Evolutionary conservation across 1,140 invertebrate genomes (phyloP), one percentile per base, ranked within the genome.

Genomic region (Ceratina japonica): DNA sequence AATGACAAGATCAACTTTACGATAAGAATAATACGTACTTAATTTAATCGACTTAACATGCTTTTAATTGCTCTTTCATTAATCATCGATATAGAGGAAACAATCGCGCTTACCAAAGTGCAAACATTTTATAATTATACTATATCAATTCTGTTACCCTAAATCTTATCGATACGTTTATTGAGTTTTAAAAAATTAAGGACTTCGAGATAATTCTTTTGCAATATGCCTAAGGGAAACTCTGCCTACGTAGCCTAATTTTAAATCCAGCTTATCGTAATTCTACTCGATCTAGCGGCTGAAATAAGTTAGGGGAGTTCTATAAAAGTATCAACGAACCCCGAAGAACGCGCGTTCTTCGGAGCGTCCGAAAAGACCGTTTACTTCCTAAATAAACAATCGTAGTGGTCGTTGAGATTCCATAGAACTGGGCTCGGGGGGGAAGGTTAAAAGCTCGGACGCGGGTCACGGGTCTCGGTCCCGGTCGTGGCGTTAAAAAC

Each of bases 161-260:
- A 51, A 0, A 3, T 20, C 22, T 16, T 59, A 69, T 22, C 20
- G 13, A 7, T 44, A 20, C 37, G 66, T 44, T 58, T 59, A 49
- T n/a, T 22, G 27, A 0, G 59, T n/a, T 68, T 59, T 22, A 76
- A 59, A 76, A 75, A 76, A 59, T 69, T 76, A 76, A 69, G 18
- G 69, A 61, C 54, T 20, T 75, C 49, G 44, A 65, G 16, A 76
- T 51, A 16, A 58, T 3, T 49, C 56, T 8, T 13, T 3, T 51
- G 37, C 22, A 2, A 15, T 31, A 59, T n/a, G 56, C 8, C 16
- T 44, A 65, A 64, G 27, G 59, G 12, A 64, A 64, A 74, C n/a
- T 16, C 37, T 64, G 16, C 8, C 58, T 64, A 16, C 16, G 54
- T 74, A 20, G 4, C n/a, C 24, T 64, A 63, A 73, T 44, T 63